Evolutionary conservation across 2,113 vertebrate genomes (phyloP).

Genomic region (Syngnathus scovelli): DNA sequence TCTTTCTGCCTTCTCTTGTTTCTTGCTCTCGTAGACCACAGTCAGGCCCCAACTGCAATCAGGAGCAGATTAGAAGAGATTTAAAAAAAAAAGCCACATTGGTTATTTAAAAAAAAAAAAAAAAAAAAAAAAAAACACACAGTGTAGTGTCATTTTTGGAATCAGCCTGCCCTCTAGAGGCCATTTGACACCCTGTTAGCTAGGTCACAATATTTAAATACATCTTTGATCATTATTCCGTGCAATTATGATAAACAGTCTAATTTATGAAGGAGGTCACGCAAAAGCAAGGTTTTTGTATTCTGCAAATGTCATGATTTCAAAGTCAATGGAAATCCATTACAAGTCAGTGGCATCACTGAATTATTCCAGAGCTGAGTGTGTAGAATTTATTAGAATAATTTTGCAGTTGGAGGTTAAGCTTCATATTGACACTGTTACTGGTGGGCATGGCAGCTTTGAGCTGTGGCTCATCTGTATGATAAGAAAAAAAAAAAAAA

Average conservation of each 20-base stretch:
- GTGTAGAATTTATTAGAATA: slow-evolving; percentile 1
- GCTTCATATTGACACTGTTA: too few relatives aligned
- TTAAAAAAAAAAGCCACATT: not conserved
- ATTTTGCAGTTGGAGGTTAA: not conserved
- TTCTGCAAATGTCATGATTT: not conserved
- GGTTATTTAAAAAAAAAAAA: too few relatives aligned
- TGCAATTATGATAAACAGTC: not conserved
- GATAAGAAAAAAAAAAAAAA: not conserved
- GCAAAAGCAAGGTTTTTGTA: not conserved
- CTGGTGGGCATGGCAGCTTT: too few relatives aligned
- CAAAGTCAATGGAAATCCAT: not conserved
- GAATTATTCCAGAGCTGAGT: not conserved
- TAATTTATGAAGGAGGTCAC: not conserved
- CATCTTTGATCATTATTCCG: slow-evolving; percentile 6
- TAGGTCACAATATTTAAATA: not conserved
- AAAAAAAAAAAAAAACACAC: too few relatives aligned
- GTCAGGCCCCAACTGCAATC: slow-evolving; percentile 85
- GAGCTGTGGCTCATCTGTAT: too few relatives aligned
- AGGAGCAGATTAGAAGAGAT: not conserved
- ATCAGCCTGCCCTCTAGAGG: slow-evolving; percentile 49
- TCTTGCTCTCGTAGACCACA: slow-evolving; percentile 81
- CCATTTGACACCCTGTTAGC: not conserved
- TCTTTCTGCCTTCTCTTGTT: slow-evolving; percentile 83
- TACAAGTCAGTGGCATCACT: not conserved
- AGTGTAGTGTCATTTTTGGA: not conserved